Evolutionary conservation across 2,888 invertebrate genomes (phyloP).

Genomic region (Galeruca laticollis): DNA sequence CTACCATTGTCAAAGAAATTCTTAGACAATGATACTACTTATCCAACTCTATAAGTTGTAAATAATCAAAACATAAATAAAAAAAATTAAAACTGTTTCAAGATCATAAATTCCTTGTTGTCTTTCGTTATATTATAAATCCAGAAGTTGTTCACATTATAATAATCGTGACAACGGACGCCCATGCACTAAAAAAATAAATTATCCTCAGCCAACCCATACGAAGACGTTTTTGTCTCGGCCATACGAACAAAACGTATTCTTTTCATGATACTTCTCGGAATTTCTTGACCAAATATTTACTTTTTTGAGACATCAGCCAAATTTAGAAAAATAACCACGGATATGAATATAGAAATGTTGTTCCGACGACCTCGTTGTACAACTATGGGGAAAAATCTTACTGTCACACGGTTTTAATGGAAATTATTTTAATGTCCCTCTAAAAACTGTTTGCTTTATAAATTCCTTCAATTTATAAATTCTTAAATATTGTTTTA

Average conservation of each 20-base stretch:
- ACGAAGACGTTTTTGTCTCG: background rate
- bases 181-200: background rate
- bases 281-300: slow-evolving; percentile 15
- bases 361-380: background rate
- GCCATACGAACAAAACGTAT: background rate
- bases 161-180: slow-evolving; percentile 6
- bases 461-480: too few relatives aligned
- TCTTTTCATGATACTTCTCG: background rate
- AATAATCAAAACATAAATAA: too few relatives aligned
- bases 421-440: too few relatives aligned
- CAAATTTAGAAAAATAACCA: slow-evolving; percentile 3
- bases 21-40: too few relatives aligned
- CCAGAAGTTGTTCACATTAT: slow-evolving; percentile 3
- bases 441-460: too few relatives aligned
- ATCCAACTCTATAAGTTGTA: too few relatives aligned
- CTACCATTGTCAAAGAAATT: too few relatives aligned
- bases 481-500: too few relatives aligned
- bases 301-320: slow-evolving; percentile 7
- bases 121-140: background rate
- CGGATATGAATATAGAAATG: background rate
- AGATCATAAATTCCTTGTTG: too few relatives aligned
- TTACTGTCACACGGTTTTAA: too few relatives aligned
- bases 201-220: background rate
- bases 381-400: too few relatives aligned
- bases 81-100: background rate